These are phyloP conservation scores for Tetramorium bicarinatum DNA, from an alignment of 2,888 invertebrate species.

Conservation along the genomic window DNA sequence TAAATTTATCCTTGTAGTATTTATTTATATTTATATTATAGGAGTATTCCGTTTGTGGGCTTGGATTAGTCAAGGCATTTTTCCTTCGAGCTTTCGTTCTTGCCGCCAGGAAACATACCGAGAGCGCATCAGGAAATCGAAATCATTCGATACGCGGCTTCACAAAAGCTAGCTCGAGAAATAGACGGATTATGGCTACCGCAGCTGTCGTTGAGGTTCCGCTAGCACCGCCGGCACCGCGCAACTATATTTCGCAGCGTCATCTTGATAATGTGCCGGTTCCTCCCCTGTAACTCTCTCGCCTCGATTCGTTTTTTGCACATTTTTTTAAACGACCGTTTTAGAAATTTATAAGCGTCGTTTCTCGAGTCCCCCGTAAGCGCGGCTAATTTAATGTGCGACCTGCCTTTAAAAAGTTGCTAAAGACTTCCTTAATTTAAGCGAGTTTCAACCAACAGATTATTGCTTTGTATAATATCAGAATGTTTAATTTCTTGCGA, in stretches of 20 bases:
- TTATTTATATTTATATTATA: neutral
- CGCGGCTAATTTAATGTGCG: neutral
- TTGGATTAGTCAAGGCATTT: neutral
- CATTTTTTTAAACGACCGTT: constrained; percentile 27
- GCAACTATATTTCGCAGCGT: constrained; percentile 42
- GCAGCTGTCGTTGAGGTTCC: constrained; percentile 50
- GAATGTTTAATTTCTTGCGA: neutral
- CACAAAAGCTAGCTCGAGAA: constrained; percentile 47
- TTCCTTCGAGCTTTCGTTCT: constrained; percentile 38
- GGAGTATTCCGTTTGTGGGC: neutral
- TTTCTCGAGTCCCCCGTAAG: neutral
- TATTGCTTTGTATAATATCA: neutral
- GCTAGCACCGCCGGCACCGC: constrained; percentile 21
- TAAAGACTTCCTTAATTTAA: constrained; percentile 18
- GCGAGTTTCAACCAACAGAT: neutral
- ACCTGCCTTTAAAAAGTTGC: neutral
- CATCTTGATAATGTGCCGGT: constrained; percentile 47
- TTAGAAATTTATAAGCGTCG: constrained; percentile 20
- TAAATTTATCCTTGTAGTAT: neutral
- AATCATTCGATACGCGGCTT: constrained; percentile 43
- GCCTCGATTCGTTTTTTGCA: neutral
- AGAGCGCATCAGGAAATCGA: constrained; percentile 41
- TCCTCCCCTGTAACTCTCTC: neutral
- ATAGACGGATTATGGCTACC: constrained; percentile 47
- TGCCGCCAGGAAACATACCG: neutral